Evolutionary conservation across 2,797 vertebrate genomes (phyloP), one percentile per base, ranked within the genome.

Genomic region (Danio kyathit): DNA sequence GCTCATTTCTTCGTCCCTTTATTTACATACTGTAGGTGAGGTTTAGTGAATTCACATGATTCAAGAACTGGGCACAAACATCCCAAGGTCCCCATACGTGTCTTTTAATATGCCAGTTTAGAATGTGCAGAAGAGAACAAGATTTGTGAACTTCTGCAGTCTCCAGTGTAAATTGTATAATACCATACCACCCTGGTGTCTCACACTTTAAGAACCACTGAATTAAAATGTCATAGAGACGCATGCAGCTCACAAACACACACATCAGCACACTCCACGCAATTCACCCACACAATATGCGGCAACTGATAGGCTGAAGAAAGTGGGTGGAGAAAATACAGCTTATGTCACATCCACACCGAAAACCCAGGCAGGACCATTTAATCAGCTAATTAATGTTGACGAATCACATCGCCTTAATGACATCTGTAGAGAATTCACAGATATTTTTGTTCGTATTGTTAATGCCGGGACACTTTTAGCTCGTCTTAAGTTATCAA

Each of bases 381-480:
- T 74, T 40, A 80, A 57, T 73, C 17, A 54, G 13, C 19, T 65
- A 57, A 74, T 65, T 74, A 74, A 56, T 56, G 40, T 74, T 65
- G 17, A 65, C 40, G n/a, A 65, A 70, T 72, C 67, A 8, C 67
- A 40, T 17, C 48, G 19, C 52, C 16, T 67, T 56, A 38, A 60
- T 51, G 51, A 60, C 44, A 51, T 79, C n/a, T 52, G 6, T 13
- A 17, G 7, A 13, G n/a, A 7, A 60, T 61, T 49, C 5, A 60
- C 12, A 41, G 14, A 64, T 65, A 71, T 71, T 71, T 71, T 61
- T 61, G 49, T 49, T 78, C 14, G 40, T 72, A 41, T 46, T 17
- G 16, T 13, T 73, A 80, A 14, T 73, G 51, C 11, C n/a, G 7
- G 48, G 19, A 65, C 59, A 64, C 19, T 65, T 65, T 43, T 73